Conservation (phyloP, 1,140 invertebrate genomes). For the Drosophila equinoxialis region DNA sequence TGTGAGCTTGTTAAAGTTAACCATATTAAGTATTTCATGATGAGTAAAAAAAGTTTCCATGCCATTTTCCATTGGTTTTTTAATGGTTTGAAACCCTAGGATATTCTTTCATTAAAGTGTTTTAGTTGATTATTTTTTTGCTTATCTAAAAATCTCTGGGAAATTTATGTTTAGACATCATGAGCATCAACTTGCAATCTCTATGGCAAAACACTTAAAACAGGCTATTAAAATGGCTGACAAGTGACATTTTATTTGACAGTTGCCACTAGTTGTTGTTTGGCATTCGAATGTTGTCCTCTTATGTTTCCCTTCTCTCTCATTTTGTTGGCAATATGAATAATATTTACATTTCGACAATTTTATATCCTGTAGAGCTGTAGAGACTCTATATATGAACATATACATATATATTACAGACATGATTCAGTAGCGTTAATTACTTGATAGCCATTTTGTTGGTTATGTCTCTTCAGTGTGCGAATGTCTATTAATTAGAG, state of each 20-base stretch:
- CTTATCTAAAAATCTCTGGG: background rate
- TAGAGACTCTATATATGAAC: background rate
- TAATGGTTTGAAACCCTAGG: too few species aligned
- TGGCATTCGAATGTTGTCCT: too few species aligned
- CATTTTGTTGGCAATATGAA: background rate
- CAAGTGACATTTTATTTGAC: conserved; percentile 1
- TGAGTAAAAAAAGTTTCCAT: background rate
- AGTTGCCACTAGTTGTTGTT: background rate
- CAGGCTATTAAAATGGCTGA: background rate
- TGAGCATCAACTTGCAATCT: background rate
- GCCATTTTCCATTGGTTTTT: background rate
- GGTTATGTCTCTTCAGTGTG: conserved; percentile 26
- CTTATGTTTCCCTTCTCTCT: background rate
- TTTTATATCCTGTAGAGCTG: background rate
- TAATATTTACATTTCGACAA: conserved; percentile 20
- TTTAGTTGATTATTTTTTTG: background rate
- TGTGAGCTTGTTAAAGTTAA: background rate
- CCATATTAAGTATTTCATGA: background rate
- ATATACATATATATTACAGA: background rate
- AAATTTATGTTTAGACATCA: too few species aligned
- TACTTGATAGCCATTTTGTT: conserved; percentile 47
- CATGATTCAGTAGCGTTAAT: conserved; percentile 40
- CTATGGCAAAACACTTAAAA: conserved; percentile 5
- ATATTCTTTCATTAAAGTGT: too few species aligned
- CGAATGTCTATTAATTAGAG: conserved; percentile 44